Evolutionary conservation across 2,888 invertebrate genomes (phyloP), one percentile per base, ranked within the genome.

Genomic region (Sicus ferrugineus): DNA sequence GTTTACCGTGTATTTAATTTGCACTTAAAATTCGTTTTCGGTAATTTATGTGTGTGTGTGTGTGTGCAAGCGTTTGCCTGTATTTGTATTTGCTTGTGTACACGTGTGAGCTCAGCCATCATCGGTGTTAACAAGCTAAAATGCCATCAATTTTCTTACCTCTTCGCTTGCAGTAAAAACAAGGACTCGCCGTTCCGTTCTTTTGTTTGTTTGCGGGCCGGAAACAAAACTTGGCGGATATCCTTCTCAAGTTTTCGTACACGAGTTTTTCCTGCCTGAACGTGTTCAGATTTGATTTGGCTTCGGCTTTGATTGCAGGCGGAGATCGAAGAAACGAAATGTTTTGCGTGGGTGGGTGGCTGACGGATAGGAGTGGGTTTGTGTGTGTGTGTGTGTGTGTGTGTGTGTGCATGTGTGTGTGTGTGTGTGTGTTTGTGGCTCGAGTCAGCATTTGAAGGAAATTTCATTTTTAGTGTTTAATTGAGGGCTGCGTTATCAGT

Each of bases 221-320:
- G 68, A 68, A 68, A 54, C 63, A 63, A 63, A 68, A 63, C 63
- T 63, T 48, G 56, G 23, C 63, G 62, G 68, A 68, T 38, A 68
- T 68, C 68, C 63, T 46, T 30, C 38, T 56, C 46, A 63, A 63
- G 42, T 63, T 38, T 46, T 28, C 52, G 26, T 68, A 63, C 56
- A 63, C 38, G 46, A 23, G 62, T 31, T 48, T 42, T 58, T 67
- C 58, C 48, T 16, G 14, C 34, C 26, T 48, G 48, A 26, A 19
- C 38, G 26, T 61, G 19, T 61, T 42, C 38, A 61, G 16, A 38
- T 61, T 26, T 61, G 38, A 9, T 28, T 28, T 46, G 28, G 7
- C 19, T 30, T 48, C 2, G n/a, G 16, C 34, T 9, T 34, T 34
- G 9, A 34, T 34, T 34, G 34, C 34, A 14, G 34, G 7, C 34